phyloP scores from a whole-genome alignment of 2,113 vertebrate genomes.

The Sceloporus tristichus region DNA sequence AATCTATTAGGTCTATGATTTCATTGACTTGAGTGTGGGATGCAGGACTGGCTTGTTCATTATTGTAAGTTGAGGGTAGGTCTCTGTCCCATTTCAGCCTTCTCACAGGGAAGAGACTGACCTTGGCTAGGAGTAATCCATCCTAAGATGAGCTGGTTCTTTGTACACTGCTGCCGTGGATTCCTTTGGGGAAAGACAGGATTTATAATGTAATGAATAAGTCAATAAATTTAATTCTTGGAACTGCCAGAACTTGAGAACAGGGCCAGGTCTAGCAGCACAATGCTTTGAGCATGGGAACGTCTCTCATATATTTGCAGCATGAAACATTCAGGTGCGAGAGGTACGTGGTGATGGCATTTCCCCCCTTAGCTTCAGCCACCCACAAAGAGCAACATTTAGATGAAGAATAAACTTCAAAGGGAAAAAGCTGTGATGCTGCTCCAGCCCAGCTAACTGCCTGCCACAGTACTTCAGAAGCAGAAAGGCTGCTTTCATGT shows the following conservation, averaged over 20 bases:
- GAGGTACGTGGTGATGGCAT: neutral
- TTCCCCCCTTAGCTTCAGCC: constrained; percentile 8
- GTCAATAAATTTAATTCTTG: neutral
- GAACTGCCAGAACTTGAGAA: neutral
- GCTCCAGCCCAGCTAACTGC: constrained; percentile 6
- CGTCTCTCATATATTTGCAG: neutral
- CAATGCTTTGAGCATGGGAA: neutral
- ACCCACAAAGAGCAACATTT: constrained; percentile 27
- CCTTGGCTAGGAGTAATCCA: neutral
- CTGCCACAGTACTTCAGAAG: constrained; percentile 9
- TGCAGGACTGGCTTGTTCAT: neutral
- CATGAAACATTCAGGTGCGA: neutral
- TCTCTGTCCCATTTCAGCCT: neutral
- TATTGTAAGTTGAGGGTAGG: neutral
- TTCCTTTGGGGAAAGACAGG: constrained; percentile 22
- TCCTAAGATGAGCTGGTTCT: neutral
- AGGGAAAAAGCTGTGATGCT: neutral
- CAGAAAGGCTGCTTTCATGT: constrained; percentile 18
- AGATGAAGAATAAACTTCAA: constrained; percentile 23
- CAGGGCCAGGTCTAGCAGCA: neutral
- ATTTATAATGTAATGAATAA: neutral
- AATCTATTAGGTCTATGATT: too few relatives aligned
- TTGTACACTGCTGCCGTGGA: neutral
- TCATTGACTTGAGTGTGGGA: neutral
- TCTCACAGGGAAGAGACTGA: neutral